A percentile compares a stretch with the other conserved stretches of the same genome.
Evolutionary conservation across 2,888 invertebrate species (phyloP).

Genomic region (Agriopis leucophaearia): DNA sequence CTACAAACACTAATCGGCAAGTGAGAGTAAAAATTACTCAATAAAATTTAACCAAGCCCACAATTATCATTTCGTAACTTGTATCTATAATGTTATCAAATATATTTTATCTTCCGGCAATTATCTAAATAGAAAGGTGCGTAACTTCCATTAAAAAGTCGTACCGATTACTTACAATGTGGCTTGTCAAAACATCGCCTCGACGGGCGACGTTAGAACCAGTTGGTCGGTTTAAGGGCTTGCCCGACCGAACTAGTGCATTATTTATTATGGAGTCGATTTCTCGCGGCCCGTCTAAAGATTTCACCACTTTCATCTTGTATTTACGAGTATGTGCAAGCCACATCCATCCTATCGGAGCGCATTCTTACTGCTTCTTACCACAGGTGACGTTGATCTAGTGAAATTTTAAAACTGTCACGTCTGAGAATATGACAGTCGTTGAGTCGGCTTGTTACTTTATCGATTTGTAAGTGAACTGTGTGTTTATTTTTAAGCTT

Average conservation of each 20-base stretch:
- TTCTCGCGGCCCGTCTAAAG: slow-evolving; percentile 76
- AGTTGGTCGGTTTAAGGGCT: slow-evolving; percentile 76
- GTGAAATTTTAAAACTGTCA: slow-evolving; percentile 44
- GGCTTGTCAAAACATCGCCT: slow-evolving; percentile 61
- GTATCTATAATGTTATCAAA: slow-evolving; percentile 32
- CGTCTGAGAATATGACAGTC: slow-evolving; percentile 18
- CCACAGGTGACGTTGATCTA: slow-evolving; percentile 29
- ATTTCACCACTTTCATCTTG: slow-evolving; percentile 85
- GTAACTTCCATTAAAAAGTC: slow-evolving; percentile 37
- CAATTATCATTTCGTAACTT: slow-evolving; percentile 32
- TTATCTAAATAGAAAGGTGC: slow-evolving; percentile 42
- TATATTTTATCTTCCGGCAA: slow-evolving; percentile 34
- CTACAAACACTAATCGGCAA: slow-evolving; percentile 8
- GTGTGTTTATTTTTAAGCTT: slow-evolving; percentile 4
- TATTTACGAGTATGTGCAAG: slow-evolving; percentile 67
- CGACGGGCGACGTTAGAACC: slow-evolving; percentile 56
- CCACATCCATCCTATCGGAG: slow-evolving; percentile 60
- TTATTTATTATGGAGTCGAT: slow-evolving; percentile 82
- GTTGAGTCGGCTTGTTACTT: slow-evolving; percentile 15
- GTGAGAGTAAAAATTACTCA: slow-evolving; percentile 25
- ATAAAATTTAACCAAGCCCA: slow-evolving; percentile 18
- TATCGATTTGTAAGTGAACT: slow-evolving; percentile 13
- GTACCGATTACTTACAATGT: slow-evolving; percentile 53
- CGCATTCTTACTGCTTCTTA: slow-evolving; percentile 46
- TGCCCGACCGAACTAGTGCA: slow-evolving; percentile 76